A percentile compares a stretch with the other conserved stretches of the same genome.
phyloP scores from a whole-genome alignment of 53 echinoderm and acorn worm genomes.

The Zoroaster sp. region DNA sequence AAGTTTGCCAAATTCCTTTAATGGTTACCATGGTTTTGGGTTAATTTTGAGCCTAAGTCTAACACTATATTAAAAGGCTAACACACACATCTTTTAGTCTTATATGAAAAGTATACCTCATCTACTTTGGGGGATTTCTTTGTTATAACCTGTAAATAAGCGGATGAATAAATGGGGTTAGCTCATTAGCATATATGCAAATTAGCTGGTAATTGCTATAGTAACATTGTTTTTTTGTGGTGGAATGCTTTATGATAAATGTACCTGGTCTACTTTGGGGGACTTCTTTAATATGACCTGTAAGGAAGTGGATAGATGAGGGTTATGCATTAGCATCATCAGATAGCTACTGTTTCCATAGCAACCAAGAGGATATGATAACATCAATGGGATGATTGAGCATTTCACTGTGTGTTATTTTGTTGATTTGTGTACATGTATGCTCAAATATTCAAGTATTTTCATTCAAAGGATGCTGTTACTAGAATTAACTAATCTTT shows the following conservation, averaged over 20 bases:
- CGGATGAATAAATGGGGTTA: background rate
- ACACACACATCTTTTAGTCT: background rate
- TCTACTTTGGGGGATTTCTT: constrained; percentile 83
- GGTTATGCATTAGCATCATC: constrained; percentile 25
- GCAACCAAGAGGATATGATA: constrained; percentile 1
- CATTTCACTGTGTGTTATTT: background rate
- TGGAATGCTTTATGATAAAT: background rate
- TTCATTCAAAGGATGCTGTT: too few species aligned
- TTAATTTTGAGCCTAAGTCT: background rate
- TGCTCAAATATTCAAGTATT: too few species aligned
- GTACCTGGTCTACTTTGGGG: constrained; percentile 56
- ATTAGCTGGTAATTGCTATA: constrained; percentile 26
- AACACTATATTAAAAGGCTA: background rate
- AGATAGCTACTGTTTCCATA: constrained; percentile 13
- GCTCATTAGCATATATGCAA: constrained; percentile 47
- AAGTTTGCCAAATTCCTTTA: background rate
- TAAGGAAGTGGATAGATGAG: constrained; percentile 42
- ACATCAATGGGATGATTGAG: background rate
- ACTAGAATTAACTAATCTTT: too few species aligned
- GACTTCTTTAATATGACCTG: constrained; percentile 48
- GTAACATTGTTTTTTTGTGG: background rate
- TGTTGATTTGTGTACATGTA: background rate
- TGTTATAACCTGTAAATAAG: constrained; percentile 75
- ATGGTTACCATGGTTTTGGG: background rate
- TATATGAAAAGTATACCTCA: constrained; percentile 72